phyloP scores from a whole-genome alignment of 2,113 vertebrate species.

The Xiphorhynchus elegans region DNA sequence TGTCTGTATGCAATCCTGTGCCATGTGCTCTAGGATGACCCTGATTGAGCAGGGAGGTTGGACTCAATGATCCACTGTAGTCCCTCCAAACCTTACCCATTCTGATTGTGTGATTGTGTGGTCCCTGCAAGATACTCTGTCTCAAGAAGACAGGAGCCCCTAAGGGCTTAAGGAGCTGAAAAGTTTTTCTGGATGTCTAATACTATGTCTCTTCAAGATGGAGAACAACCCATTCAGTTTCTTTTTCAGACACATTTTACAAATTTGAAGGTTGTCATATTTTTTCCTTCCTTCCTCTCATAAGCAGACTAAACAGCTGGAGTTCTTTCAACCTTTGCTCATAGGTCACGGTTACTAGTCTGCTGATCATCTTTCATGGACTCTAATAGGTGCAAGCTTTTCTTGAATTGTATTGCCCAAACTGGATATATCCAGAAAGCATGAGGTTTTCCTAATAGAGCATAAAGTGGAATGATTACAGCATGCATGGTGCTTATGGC shows the following conservation, averaged over 20 bases:
- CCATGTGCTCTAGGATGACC: background rate
- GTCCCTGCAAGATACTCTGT: background rate
- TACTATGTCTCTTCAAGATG: background rate
- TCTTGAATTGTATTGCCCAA: background rate
- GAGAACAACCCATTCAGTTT: background rate
- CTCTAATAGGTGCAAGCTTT: background rate
- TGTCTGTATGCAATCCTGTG: background rate
- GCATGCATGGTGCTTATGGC: background rate
- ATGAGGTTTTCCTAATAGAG: background rate
- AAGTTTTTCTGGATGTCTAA: background rate
- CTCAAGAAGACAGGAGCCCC: background rate
- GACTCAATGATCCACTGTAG: background rate
- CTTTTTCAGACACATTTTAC: background rate
- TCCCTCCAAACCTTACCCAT: background rate
- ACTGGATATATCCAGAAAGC: background rate
- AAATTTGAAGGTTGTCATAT: background rate
- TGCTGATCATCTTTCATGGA: background rate
- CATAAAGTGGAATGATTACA: background rate
- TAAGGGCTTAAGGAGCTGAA: background rate
- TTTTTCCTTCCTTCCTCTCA: background rate
- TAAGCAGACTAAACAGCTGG: conserved; percentile 6
- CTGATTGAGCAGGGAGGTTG: rapidly evolving
- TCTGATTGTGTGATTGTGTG: background rate
- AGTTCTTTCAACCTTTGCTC: background rate
- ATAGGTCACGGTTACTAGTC: background rate